These are phyloP conservation scores for Hirudinaria manillensis DNA, from an alignment of 2,888 invertebrate genomes.

Conservation along the genomic window DNA sequence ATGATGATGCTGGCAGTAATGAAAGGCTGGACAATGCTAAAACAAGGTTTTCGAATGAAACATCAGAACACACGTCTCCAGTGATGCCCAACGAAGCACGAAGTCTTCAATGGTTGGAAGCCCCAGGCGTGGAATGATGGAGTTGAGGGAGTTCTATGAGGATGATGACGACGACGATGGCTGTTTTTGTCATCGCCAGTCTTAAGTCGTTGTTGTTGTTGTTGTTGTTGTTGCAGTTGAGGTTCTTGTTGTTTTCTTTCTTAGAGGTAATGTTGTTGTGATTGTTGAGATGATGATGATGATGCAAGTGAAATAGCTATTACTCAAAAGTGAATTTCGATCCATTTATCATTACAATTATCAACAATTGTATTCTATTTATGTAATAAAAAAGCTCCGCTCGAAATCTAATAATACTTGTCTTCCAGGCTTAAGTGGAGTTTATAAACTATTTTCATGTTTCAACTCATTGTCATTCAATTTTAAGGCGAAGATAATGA, in stretches of 20 bases:
- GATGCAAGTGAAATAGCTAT: neutral
- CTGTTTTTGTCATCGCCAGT: neutral
- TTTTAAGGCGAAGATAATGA: neutral
- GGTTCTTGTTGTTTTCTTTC: neutral
- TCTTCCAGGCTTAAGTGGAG: no score
- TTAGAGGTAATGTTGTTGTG: neutral
- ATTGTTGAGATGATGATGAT: neutral
- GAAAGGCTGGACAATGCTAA: neutral
- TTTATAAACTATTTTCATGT: no score
- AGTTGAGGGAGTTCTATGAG: neutral
- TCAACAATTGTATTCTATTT: no score
- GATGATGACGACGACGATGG: neutral
- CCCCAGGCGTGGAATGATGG: no score
- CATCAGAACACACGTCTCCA: no score
- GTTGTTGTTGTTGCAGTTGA: neutral
- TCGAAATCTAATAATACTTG: no score
- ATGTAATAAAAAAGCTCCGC: no score
- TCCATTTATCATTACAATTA: neutral
- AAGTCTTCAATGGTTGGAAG: no score
- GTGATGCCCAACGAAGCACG: no score
- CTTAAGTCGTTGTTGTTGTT: neutral
- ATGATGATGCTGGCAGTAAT: constrained; percentile 26
- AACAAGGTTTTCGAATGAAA: no score
- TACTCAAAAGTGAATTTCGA: neutral
- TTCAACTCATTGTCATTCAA: no score